Percentiles rank a stretch among this genome's conserved stretches.
Conservation (phyloP, 2,888 invertebrate species). For the Hydropsyche betteni region DNA sequence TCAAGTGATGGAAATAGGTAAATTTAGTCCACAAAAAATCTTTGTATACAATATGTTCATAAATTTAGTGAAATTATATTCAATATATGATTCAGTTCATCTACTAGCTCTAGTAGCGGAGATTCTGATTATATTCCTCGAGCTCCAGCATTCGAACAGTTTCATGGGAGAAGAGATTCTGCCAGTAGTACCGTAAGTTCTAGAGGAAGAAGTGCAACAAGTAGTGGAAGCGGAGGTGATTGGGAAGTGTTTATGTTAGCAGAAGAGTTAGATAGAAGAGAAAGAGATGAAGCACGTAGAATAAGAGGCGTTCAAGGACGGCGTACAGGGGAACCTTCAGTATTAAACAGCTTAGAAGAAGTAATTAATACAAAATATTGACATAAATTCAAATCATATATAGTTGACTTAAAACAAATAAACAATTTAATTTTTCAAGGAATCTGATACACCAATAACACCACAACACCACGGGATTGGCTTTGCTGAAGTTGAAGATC, state of each 20-base stretch:
- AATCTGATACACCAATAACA: constrained; percentile 59
- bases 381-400: not conserved
- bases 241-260: constrained; percentile 86
- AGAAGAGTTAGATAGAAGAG: constrained; percentile 73
- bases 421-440: constrained; percentile 54
- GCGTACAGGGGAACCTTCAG: constrained; percentile 34
- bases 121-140: constrained; percentile 63
- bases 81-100: constrained; percentile 54
- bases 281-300: constrained; percentile 57
- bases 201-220: constrained; percentile 53
- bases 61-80: constrained; percentile 53
- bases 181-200: constrained; percentile 52
- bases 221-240: constrained; percentile 65
- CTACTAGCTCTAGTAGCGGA: constrained; percentile 59
- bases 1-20: constrained; percentile 60
- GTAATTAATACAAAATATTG: constrained; percentile 53
- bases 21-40: not conserved
- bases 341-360: constrained; percentile 63
- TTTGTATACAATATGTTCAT: not conserved
- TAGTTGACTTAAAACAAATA: not conserved
- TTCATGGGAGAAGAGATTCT: constrained; percentile 51
- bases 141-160: constrained; percentile 65
- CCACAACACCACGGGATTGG: constrained; percentile 53
- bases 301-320: constrained; percentile 30
- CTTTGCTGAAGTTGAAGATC: constrained; percentile 43